These are phyloP conservation scores for Trissolcus basalis DNA, from an alignment of 1,140 invertebrate genomes.

Conservation along the genomic window DNA sequence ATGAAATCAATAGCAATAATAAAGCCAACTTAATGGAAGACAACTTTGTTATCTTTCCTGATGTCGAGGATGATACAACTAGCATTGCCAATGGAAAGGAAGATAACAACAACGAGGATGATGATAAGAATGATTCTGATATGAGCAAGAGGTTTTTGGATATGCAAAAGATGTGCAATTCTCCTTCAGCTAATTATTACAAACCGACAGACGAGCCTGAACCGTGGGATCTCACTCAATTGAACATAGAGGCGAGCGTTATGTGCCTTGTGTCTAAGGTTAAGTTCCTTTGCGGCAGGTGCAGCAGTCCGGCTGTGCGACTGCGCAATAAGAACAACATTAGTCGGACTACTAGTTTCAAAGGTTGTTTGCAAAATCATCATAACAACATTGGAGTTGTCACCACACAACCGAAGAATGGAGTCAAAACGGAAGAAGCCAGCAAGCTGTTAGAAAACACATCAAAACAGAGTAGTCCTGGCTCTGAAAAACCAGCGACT, in stretches of 20 bases:
- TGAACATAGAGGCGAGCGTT: conserved; percentile 92
- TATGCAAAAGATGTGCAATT: conserved; percentile 84
- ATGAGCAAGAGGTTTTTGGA: conserved; percentile 79
- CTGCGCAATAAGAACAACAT: conserved; percentile 75
- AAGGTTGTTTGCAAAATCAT: conserved; percentile 64
- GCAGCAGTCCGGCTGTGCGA: conserved; percentile 83
- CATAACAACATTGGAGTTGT: conserved; percentile 64
- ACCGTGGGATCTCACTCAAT: conserved; percentile 90
- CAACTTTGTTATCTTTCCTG: conserved; percentile 73
- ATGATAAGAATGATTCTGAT: conserved; percentile 64
- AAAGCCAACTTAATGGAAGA: conserved; percentile 52
- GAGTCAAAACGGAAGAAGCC: conserved; percentile 69
- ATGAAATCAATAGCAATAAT: conserved; percentile 62
- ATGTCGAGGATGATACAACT: conserved; percentile 67
- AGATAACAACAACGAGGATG: conserved; percentile 60
- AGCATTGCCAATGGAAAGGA: conserved; percentile 53
- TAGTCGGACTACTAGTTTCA: conserved; percentile 68
- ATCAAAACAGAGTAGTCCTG: conserved; percentile 46
- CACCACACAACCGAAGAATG: conserved; percentile 73
- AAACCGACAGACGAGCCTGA: conserved; percentile 89
- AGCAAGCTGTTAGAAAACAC: conserved; percentile 69
- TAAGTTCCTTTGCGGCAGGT: conserved; percentile 84
- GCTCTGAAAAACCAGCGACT: conserved; percentile 58
- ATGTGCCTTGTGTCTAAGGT: conserved; percentile 90
- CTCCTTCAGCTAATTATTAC: conserved; percentile 88